Base-by-base conservation (phyloP, 1,140 invertebrate species). In the Temnothorax curvispinosus region DNA sequence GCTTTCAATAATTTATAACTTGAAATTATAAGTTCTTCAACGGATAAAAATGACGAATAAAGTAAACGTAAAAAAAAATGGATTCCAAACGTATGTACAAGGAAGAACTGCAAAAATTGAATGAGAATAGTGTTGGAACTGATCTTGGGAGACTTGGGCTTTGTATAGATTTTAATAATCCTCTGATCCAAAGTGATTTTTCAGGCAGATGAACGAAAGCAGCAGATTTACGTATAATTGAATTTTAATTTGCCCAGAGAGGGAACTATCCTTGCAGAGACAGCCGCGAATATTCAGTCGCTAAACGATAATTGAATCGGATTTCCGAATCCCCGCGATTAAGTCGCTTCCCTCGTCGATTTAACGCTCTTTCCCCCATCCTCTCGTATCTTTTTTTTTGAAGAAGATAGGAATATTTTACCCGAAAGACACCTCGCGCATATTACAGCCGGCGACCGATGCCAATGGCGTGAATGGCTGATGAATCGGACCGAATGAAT, bases 111-210 rank as follows among this genome's bases (percentile, higher is more conserved):
- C 9, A 38, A 74, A 74, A 60, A 47, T 74, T 35, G 41, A 72
- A 75, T 47, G n/a, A 11, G 13, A 71, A 44, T 27, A 1, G 27
- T 38, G 8, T 47, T 71, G 3, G 38, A 18, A 72, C 2, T 65
- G 11, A 32, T 80, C 62, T 52, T 62, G n/a, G 18, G n/a, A 38
- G 47, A 13, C 41, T 27, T 27, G 38, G 8, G n/a, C 52, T 54
- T 67, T 74, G 41, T 64, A 75, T 47, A 47, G 69, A 84, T 84
- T 84, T 84, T 84, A 84, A 84, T 84, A 84, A 75, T 84, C n/a
- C 13, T 38, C 27, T 27, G 54, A 72, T 82, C 52, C 54, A 60
- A 32, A 60, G 32, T 74, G 41, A 75, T 75, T 84, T 60, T 32
- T 84, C 69, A 60, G 60, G 74, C 56, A 65, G 44, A 47, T 35